A percentile compares a stretch with the other conserved stretches of the same genome.
These are phyloP conservation scores for Prunella himalayana DNA, from an alignment of 2,113 vertebrate genomes.

Conservation along the genomic window DNA sequence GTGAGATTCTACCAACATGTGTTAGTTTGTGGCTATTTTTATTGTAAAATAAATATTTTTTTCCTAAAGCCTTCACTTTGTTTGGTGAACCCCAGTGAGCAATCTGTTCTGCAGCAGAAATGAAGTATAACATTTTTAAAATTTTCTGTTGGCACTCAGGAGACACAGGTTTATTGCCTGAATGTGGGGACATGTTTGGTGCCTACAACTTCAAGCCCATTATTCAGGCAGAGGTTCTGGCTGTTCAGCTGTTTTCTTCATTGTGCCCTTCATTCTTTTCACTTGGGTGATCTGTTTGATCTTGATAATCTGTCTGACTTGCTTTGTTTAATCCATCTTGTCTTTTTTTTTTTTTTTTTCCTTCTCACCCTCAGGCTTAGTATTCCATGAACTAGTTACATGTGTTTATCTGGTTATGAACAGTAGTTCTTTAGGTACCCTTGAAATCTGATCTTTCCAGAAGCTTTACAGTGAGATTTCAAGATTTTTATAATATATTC, in stretches of 20 bases:
- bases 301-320: slow-evolving; percentile 28
- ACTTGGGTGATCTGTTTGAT: slow-evolving; percentile 42
- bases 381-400: neutral
- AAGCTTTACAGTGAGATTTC: neutral
- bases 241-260: neutral
- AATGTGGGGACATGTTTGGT: neutral
- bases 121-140: neutral
- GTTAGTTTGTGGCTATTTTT: neutral
- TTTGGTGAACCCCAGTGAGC: neutral
- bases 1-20: neutral
- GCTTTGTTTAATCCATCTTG: slow-evolving; percentile 11
- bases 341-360: neutral
- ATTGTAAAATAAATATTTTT: neutral
- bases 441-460: neutral
- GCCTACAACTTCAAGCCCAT: neutral
- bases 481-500: neutral
- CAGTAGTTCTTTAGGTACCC: neutral
- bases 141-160: neutral
- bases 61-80: neutral
- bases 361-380: neutral
- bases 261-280: neutral
- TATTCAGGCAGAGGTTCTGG: neutral
- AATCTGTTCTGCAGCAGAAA: neutral
- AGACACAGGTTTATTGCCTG: neutral
- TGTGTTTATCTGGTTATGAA: neutral